Evolutionary conservation across 2,797 vertebrate species (phyloP).

Genomic region (Masticophis lateralis): DNA sequence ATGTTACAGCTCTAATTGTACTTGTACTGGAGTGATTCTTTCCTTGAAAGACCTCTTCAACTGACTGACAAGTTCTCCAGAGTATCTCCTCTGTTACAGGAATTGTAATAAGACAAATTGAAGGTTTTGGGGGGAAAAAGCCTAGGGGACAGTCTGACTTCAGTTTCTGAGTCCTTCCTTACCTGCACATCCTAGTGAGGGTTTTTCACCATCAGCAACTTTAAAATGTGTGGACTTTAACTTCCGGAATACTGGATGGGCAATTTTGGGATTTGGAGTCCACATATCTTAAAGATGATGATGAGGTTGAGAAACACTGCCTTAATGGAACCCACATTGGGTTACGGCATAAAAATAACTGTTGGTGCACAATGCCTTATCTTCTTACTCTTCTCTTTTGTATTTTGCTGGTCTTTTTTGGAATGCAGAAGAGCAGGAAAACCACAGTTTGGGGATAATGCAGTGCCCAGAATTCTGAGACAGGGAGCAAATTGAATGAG

Average conservation of each 20-base stretch:
- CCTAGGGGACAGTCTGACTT: background rate
- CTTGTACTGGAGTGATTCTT: background rate
- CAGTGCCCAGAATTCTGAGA: background rate
- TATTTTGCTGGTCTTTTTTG: background rate
- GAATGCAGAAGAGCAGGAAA: background rate
- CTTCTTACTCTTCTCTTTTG: background rate
- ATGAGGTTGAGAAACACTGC: background rate
- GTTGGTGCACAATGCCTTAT: background rate
- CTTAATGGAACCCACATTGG: background rate
- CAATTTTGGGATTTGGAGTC: background rate
- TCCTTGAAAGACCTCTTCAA: background rate
- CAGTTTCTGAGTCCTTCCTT: background rate
- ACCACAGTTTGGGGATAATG: background rate
- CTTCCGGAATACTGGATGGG: background rate
- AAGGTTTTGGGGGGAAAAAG: background rate
- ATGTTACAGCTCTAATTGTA: background rate
- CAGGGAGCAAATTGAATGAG: background rate
- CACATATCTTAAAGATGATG: background rate
- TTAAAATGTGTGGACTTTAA: background rate
- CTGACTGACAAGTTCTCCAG: background rate
- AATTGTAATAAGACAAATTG: background rate
- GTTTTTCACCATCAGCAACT: background rate
- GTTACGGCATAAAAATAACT: background rate
- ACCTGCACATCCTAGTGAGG: background rate
- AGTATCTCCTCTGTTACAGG: background rate